Conservation (phyloP, 1,140 invertebrate species). For the Sitobion miscanthi region DNA sequence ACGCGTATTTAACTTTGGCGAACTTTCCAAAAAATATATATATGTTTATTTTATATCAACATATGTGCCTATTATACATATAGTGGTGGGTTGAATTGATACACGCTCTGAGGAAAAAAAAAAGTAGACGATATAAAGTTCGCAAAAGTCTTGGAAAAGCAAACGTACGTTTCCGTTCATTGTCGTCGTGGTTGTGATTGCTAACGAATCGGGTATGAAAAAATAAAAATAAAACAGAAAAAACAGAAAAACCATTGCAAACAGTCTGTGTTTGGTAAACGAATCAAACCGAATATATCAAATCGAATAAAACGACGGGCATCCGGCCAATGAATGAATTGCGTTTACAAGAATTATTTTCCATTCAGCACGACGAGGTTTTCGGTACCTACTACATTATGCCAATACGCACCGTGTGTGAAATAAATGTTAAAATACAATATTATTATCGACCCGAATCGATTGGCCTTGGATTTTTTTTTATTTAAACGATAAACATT, state of each 20-base stretch:
- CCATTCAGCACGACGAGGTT: not conserved
- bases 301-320: conserved; percentile 23
- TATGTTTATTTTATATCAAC: not conserved
- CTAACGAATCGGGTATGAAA: conserved; percentile 45
- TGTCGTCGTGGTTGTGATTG: conserved; percentile 25
- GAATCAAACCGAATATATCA: conserved; percentile 48
- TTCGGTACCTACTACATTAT: not conserved
- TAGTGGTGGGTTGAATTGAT: not conserved
- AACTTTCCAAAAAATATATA: not conserved
- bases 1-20: not conserved
- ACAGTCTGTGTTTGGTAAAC: conserved; percentile 29
- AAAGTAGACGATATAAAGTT: conserved; percentile 5
- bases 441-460: not conserved
- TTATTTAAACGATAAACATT: not conserved
- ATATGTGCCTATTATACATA: not conserved
- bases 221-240: not conserved
- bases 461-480: not conserved
- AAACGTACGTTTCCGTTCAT: conserved; percentile 22
- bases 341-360: not conserved
- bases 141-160: not conserved
- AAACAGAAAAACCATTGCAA: not conserved
- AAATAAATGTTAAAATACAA: not conserved
- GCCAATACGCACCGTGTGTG: not conserved
- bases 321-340: conserved; percentile 14
- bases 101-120: not conserved